Base-by-base conservation (phyloP, 2,797 vertebrate species). In the Hydrolagus colliei region DNA sequence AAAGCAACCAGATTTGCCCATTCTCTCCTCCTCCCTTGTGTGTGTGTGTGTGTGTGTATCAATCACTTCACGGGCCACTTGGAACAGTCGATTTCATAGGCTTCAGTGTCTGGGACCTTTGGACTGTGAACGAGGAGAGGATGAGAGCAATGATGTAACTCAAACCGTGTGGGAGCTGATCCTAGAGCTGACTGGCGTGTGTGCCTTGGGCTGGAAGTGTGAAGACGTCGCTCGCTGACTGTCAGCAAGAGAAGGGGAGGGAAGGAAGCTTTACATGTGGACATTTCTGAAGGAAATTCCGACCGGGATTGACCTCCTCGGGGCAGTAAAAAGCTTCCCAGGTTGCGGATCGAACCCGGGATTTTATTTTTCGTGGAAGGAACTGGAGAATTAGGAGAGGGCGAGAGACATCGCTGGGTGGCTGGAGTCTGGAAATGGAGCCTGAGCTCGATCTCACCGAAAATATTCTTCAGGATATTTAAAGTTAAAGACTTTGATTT, bases 401-500 rank as follows among this genome's bases (percentile, higher is more conserved):
- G 41, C 41, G 6, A 52, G 41, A 52, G 41, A 52, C 27, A 27
- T 52, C 41, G 41, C 41, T 52, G 0, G 41, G 41, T 6, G 41
- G 41, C 41, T 52, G 41, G 41, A 1, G 41, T 3, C 27, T 27
- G 27, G 27, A 27, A 27, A 27, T 27, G 27, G 27, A 27, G 27
- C 27, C 41, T 52, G 41, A 6, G 41, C 41, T 52, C 41, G 3
- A 52, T 52, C 41, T 52, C 41, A 52, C 3, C 3, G 41, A 52
- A 6, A 6, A 52, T 3, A 52, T 67, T 78, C 62, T 89, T 88
- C 86, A 86, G 87, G 13, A 71, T 86, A 87, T 74, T 12, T 32
- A 32, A 74, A 22, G 61, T 4, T 72, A 65, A 86, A 89, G 87
- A 74, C 75, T 89, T 86, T 73, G 73, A 87, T 88, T 72, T 88